These are phyloP conservation scores for Ophion ellenae DNA, from an alignment of 2,888 invertebrate genomes.

Conservation along the genomic window DNA sequence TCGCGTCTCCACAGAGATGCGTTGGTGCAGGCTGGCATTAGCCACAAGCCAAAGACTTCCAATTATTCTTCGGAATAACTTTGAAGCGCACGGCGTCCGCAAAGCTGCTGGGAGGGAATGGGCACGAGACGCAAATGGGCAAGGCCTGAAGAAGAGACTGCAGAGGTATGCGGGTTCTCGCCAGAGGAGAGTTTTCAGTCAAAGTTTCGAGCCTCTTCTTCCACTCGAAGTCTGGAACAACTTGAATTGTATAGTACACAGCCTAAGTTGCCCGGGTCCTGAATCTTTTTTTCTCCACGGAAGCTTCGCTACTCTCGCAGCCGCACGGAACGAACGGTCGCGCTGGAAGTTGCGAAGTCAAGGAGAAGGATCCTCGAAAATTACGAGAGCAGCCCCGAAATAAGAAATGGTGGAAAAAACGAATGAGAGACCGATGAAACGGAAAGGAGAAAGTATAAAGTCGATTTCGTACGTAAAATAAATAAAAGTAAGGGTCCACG, in stretches of 20 bases:
- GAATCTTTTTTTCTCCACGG: slow-evolving; percentile 1
- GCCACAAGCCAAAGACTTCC: slow-evolving; percentile 74
- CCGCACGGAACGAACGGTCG: slow-evolving; percentile 21
- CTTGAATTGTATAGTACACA: slow-evolving; percentile 37
- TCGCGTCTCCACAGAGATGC: slow-evolving; percentile 4
- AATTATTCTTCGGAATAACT: slow-evolving; percentile 80
- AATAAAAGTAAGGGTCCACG: slow-evolving; percentile 52
- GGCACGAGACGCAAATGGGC: slow-evolving; percentile 21
- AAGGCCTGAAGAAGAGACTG: background rate
- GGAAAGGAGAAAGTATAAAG: slow-evolving; percentile 41
- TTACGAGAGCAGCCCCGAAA: slow-evolving; percentile 52
- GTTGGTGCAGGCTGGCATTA: slow-evolving; percentile 37
- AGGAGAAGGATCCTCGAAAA: slow-evolving; percentile 46
- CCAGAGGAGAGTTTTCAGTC: slow-evolving; percentile 59
- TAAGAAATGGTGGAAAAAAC: slow-evolving; percentile 45
- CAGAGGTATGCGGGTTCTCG: slow-evolving; percentile 18
- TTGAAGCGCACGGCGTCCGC: slow-evolving; percentile 69
- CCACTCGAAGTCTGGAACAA: slow-evolving; percentile 55
- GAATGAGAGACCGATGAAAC: slow-evolving; percentile 14
- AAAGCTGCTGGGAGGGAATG: background rate
- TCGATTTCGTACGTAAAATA: slow-evolving; percentile 52
- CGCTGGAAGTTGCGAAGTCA: slow-evolving; percentile 32
- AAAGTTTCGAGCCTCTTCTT: slow-evolving; percentile 60
- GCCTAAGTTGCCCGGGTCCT: slow-evolving; percentile 30
- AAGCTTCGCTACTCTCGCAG: slow-evolving; percentile 4